Conservation (phyloP, 2,113 vertebrate genomes). For the Cichladusa arquata region DNA sequence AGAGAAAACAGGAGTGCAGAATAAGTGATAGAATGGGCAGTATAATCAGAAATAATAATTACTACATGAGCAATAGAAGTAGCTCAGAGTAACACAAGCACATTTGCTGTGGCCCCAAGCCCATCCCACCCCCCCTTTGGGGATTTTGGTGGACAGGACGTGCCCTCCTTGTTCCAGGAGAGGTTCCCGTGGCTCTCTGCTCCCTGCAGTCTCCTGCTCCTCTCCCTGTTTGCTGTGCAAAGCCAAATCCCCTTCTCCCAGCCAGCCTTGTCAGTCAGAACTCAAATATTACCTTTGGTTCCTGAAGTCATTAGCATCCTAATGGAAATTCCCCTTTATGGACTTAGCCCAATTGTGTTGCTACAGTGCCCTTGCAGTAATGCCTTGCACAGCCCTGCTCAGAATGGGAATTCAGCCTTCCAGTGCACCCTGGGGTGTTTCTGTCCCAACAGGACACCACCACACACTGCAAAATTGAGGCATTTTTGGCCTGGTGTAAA, state of each 20-base stretch:
- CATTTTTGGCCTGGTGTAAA: neutral
- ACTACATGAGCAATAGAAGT: fast-evolving
- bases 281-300: constrained; percentile 33
- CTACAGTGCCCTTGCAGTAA: neutral
- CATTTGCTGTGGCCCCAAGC: neutral
- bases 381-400: neutral
- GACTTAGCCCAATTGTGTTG: constrained; percentile 1
- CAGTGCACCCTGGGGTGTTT: neutral
- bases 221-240: constrained; percentile 3
- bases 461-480: neutral
- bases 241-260: constrained; percentile 12
- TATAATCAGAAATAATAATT: fast-evolving
- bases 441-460: neutral
- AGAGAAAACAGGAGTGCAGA: neutral
- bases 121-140: fast-evolving
- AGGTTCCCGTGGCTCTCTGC: neutral
- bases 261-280: neutral
- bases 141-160: neutral
- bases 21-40: neutral
- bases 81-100: fast-evolving
- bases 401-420: neutral
- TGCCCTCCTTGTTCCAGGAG: neutral
- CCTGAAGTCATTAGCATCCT: constrained; percentile 45
- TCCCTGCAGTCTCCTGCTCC: neutral
- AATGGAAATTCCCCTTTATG: constrained; percentile 34